Evolutionary conservation across 2,797 vertebrate species (phyloP).

Genomic region (Mus spretus): DNA sequence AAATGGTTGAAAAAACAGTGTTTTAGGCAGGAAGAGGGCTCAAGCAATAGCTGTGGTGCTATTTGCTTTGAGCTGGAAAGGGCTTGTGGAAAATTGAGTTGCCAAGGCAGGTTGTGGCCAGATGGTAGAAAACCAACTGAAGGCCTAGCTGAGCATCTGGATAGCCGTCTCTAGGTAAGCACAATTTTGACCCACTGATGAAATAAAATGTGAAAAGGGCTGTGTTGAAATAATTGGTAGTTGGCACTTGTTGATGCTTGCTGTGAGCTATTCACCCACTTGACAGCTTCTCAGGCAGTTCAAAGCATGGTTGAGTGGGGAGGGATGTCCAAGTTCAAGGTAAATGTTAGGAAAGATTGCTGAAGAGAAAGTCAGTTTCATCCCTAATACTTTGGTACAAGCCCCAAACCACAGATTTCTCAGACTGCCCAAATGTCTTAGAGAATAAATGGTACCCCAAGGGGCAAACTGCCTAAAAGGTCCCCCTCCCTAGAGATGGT

Average conservation of each 20-base stretch:
- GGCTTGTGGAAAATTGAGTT: conserved; percentile 74
- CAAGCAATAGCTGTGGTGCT: not conserved
- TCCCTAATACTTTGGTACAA: conserved; percentile 10
- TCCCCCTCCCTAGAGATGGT: conserved; percentile 41
- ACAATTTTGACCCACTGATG: conserved; percentile 75
- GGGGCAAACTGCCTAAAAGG: conserved; percentile 55
- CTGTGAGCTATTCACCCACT: conserved; percentile 50
- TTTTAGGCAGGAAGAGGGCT: conserved; percentile 60
- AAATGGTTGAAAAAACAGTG: conserved; percentile 41
- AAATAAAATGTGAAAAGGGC: conserved; percentile 75
- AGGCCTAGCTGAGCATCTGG: conserved; percentile 57
- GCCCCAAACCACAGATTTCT: conserved; percentile 53
- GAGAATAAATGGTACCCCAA: conserved; percentile 48
- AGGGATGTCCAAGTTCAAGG: conserved; percentile 61
- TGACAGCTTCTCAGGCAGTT: conserved; percentile 53
- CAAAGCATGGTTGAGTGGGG: conserved; percentile 11
- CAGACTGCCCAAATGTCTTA: conserved; percentile 21
- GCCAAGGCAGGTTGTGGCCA: conserved; percentile 76
- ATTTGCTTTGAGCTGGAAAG: conserved; percentile 73
- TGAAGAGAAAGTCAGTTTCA: conserved; percentile 39
- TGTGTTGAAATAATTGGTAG: conserved; percentile 65
- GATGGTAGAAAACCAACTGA: conserved; percentile 73
- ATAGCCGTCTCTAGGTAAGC: conserved; percentile 70
- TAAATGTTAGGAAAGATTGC: conserved; percentile 44
- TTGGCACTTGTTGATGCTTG: conserved; percentile 49